A percentile compares a stretch with the other conserved stretches of the same genome.
Evolutionary conservation across 2,888 invertebrate species (phyloP).

Genomic region (Meta bourneti): DNA sequence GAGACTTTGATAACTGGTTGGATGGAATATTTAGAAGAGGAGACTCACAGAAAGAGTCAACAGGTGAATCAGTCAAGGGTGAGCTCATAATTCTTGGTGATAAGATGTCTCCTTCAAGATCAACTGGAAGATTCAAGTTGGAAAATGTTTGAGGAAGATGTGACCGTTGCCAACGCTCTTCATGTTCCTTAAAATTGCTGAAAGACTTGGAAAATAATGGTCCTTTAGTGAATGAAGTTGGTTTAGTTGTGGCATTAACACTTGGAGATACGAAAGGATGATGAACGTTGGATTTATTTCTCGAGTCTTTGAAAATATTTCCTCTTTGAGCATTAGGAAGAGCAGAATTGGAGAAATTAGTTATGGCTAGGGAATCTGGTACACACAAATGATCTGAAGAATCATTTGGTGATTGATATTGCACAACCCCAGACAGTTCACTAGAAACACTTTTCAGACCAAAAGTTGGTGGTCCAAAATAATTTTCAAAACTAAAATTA

Average conservation of each 20-base stretch:
- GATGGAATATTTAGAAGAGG: not conserved
- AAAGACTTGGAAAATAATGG: conserved; percentile 20
- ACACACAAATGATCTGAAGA: not conserved
- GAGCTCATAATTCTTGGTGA: not conserved
- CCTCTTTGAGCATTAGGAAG: not conserved
- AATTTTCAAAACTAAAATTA: not conserved
- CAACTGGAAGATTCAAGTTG: not conserved
- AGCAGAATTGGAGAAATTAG: not conserved
- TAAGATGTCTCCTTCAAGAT: not conserved
- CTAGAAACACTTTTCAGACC: not conserved
- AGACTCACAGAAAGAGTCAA: not conserved
- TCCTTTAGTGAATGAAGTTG: not conserved
- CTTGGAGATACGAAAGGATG: not conserved
- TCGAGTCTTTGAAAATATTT: too few species aligned
- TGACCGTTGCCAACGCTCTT: not conserved
- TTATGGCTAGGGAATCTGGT: not conserved
- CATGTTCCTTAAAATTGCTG: not conserved
- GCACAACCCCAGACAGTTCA: not conserved
- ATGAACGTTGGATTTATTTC: too few species aligned
- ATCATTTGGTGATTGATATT: conserved; percentile 5
- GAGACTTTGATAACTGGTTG: not conserved
- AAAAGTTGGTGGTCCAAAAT: not conserved
- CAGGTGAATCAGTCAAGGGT: conserved; percentile 4
- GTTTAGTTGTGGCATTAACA: too few species aligned
- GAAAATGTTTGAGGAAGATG: not conserved